Percentiles rank a stretch among this genome's conserved stretches.
These are phyloP conservation scores for Nyctibius grandis DNA, from an alignment of 2,797 vertebrate genomes.

Conservation along the genomic window DNA sequence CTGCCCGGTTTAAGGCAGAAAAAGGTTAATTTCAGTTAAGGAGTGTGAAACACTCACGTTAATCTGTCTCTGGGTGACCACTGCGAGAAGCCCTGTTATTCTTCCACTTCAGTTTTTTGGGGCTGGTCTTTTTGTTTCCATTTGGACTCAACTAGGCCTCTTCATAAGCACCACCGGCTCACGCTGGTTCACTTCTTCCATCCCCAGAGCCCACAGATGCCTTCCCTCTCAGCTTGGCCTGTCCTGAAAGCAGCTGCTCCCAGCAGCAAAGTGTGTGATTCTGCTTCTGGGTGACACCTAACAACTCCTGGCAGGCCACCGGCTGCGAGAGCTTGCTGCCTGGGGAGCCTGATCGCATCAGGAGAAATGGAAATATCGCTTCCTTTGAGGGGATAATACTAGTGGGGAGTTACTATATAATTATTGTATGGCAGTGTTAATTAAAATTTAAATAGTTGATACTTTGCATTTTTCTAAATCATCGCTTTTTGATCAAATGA, in stretches of 20 bases:
- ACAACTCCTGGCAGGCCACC: accelerated
- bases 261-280: accelerated
- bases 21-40: not conserved
- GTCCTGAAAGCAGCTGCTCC: accelerated
- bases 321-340: too few relatives aligned
- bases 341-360: not conserved
- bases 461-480: not conserved
- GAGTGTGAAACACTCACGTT: accelerated
- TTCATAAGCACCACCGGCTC: accelerated
- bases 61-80: not conserved
- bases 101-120: accelerated
- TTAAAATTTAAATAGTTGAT: not conserved
- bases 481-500: not conserved
- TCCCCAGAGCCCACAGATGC: accelerated
- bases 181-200: accelerated
- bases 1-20: not conserved
- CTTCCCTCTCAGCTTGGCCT: not conserved
- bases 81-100: not conserved
- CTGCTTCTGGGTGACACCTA: not conserved
- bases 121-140: not conserved
- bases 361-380: accelerated
- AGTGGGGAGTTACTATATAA: not conserved
- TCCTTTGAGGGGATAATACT: not conserved
- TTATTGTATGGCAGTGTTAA: not conserved
- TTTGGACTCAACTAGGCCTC: not conserved